A percentile compares a stretch with the other conserved stretches of the same genome.
Evolutionary conservation across 1,140 invertebrate species (phyloP).

Genomic region (Cydia splendana): DNA sequence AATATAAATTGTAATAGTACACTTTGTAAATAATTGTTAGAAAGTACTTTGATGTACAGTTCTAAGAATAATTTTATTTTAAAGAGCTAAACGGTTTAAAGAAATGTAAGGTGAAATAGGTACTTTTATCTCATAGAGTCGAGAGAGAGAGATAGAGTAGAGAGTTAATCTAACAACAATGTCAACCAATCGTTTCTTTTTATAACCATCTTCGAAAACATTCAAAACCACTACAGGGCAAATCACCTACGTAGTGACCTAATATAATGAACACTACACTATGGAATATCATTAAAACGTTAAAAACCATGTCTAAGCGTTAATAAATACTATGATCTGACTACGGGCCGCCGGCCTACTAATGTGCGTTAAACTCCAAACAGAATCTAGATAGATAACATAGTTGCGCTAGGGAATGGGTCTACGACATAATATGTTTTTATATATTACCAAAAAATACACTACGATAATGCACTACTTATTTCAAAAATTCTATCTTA

Average conservation of each 20-base stretch:
- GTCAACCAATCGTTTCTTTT: background rate
- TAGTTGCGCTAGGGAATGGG: background rate
- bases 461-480: too few relatives aligned
- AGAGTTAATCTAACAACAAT: slow-evolving; percentile 11
- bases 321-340: slow-evolving; percentile 29
- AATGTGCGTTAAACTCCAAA: slow-evolving; percentile 22
- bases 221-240: slow-evolving; percentile 26
- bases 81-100: background rate
- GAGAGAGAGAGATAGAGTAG: too few relatives aligned
- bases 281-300: slow-evolving; percentile 32
- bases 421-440: background rate
- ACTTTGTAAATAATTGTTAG: background rate
- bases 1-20: background rate
- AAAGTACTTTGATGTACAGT: background rate
- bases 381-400: background rate
- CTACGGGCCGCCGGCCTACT: slow-evolving; percentile 15
- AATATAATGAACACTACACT: slow-evolving; percentile 24
- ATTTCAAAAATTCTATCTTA: too few relatives aligned
- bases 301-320: slow-evolving; percentile 29
- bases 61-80: background rate
- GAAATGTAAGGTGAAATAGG: background rate
- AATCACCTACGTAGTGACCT: slow-evolving; percentile 27
- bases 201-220: slow-evolving; percentile 10
- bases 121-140: background rate
- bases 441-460: too few relatives aligned